phyloP scores from a whole-genome alignment of 23 tunicate genomes.

The Ascidia mentula region DNA sequence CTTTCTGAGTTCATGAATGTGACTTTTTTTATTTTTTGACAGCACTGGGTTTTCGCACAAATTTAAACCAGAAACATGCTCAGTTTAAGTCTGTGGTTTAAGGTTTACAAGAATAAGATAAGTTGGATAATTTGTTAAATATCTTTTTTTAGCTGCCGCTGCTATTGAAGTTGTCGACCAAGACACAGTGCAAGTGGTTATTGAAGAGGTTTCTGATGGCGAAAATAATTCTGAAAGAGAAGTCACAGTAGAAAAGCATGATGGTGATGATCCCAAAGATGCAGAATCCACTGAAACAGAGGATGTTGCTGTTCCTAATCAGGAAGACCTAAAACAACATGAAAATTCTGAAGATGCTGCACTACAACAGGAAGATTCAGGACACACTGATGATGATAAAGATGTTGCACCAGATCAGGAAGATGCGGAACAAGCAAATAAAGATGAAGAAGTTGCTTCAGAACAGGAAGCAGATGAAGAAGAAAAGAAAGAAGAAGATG shows the following conservation, averaged over 20 bases:
- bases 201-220: constrained; percentile 18
- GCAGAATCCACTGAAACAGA: neutral
- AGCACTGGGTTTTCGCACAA: too few species aligned
- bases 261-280: too few species aligned
- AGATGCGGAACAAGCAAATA: neutral
- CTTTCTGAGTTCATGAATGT: too few species aligned
- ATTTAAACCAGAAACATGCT: too few species aligned
- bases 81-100: too few species aligned
- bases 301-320: too few species aligned
- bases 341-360: constrained; percentile 13
- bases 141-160: constrained; percentile 2
- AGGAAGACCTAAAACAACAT: neutral
- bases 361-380: neutral
- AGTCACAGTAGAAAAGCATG: neutral
- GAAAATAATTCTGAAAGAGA: neutral
- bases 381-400: neutral
- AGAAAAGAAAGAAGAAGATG: neutral
- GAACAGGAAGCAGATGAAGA: neutral
- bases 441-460: neutral
- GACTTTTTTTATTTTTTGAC: too few species aligned
- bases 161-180: constrained; percentile 16
- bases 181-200: constrained; percentile 13
- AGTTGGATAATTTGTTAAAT: too few species aligned
- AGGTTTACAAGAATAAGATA: too few species aligned
- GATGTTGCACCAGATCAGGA: neutral